These are phyloP conservation scores for Drosophila setifemur DNA, from an alignment of 1,140 invertebrate genomes.

Conservation along the genomic window DNA sequence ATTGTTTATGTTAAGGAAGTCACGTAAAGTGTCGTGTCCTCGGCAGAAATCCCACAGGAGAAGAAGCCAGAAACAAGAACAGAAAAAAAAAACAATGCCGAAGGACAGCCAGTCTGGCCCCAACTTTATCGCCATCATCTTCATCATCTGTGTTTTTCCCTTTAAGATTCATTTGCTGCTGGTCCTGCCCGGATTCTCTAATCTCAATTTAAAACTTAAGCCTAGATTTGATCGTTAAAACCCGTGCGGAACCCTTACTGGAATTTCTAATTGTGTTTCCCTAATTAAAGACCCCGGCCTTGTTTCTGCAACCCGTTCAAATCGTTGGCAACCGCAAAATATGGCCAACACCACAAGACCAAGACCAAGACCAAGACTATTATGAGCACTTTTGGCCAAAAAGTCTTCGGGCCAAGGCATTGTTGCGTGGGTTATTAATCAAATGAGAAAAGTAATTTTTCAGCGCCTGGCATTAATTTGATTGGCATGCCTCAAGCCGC, in stretches of 20 bases:
- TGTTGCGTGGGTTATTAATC: conserved; percentile 46
- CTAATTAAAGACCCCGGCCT: conserved; percentile 43
- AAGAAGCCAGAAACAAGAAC: not conserved
- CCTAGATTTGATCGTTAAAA: conserved; percentile 30
- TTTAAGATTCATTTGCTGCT: conserved; percentile 33
- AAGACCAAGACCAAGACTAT: conserved; percentile 44
- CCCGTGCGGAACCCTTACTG: conserved; percentile 6
- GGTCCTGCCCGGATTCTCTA: conserved; percentile 23
- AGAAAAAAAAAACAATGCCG: not conserved
- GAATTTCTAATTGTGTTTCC: conserved; percentile 31
- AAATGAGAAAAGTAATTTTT: conserved; percentile 51
- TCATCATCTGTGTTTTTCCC: conserved; percentile 2
- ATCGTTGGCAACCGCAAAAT: conserved; percentile 33
- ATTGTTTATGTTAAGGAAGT: conserved; percentile 71
- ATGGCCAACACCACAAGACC: conserved; percentile 35
- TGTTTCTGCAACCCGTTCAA: not conserved
- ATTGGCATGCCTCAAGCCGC: conserved; percentile 20
- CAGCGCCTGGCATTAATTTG: conserved; percentile 50
- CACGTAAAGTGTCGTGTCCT: conserved; percentile 58
- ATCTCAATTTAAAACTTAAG: conserved; percentile 60
- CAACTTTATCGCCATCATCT: conserved; percentile 27
- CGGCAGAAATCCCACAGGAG: conserved; percentile 23
- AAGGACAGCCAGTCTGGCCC: conserved; percentile 1
- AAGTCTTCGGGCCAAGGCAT: not conserved
- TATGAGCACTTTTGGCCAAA: conserved; percentile 31